Conservation (phyloP, 1,140 invertebrate genomes). For the Nautilus pompilius region DNA sequence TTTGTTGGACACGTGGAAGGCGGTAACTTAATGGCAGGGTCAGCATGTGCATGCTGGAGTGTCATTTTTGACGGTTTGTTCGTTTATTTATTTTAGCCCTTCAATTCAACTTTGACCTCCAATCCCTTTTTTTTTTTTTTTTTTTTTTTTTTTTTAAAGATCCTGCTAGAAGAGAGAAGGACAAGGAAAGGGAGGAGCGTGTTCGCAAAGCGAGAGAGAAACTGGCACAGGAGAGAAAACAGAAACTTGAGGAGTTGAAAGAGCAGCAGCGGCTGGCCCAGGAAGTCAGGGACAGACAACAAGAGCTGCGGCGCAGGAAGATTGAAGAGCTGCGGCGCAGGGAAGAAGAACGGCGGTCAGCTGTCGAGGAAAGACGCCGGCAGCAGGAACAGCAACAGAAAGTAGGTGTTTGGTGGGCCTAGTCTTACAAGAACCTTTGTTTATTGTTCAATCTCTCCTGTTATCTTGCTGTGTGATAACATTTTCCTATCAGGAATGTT, state of each 20-base stretch:
- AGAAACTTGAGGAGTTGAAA: slow-evolving; percentile 43
- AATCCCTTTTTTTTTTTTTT: too few relatives aligned
- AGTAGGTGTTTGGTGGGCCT: too few relatives aligned
- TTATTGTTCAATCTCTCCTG: too few relatives aligned
- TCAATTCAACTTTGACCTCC: too few relatives aligned
- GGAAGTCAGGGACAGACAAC: slow-evolving; percentile 43
- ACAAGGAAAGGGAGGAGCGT: slow-evolving; percentile 42
- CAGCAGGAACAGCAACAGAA: slow-evolving; percentile 35
- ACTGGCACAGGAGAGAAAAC: slow-evolving; percentile 37
- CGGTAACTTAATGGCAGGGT: too few relatives aligned
- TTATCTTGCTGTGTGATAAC: too few relatives aligned
- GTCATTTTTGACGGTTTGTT: too few relatives aligned
- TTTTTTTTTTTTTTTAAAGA: slow-evolving; percentile 24
- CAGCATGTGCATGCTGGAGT: too few relatives aligned
- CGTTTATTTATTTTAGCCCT: too few relatives aligned
- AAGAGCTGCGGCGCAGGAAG: slow-evolving; percentile 40
- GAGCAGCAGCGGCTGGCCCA: slow-evolving; percentile 44
- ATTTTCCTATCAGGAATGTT: too few relatives aligned
- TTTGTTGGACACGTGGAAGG: too few relatives aligned
- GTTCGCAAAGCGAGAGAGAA: slow-evolving; percentile 35
- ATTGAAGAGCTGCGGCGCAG: slow-evolving; percentile 45
- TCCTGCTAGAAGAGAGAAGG: slow-evolving; percentile 35
- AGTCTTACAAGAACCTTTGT: too few relatives aligned
- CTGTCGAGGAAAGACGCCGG: slow-evolving; percentile 41
- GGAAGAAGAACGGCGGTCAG: slow-evolving; percentile 38